Percentiles rank a stretch among this genome's conserved stretches.
Conservation (phyloP, 1,140 invertebrate genomes). For the Lanistes nyassanus region DNA sequence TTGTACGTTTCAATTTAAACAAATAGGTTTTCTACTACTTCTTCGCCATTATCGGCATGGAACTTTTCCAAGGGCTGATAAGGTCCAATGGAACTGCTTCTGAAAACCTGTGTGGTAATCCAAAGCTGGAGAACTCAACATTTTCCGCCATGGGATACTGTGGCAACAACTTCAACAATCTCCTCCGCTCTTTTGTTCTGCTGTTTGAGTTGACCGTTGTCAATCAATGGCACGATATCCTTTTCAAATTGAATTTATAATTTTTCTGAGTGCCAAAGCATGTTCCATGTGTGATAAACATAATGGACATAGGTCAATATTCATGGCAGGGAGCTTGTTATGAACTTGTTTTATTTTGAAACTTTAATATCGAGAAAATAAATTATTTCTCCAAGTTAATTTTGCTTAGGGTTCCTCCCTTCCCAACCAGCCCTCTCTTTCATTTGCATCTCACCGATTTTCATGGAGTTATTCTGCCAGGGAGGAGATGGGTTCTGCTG, state of each 20-base stretch:
- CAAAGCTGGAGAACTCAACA: conserved; percentile 62
- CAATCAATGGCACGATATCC: conserved; percentile 73
- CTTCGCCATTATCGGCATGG: conserved; percentile 72
- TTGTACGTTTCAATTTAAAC: background rate
- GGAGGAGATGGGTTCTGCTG: too few species aligned
- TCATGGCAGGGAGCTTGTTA: too few species aligned
- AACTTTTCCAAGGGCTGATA: conserved; percentile 67
- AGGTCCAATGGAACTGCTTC: conserved; percentile 44
- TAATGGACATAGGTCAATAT: too few species aligned
- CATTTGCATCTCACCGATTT: too few species aligned
- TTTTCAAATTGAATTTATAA: conserved; percentile 51
- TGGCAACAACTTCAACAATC: conserved; percentile 71
- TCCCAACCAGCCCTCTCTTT: too few species aligned
- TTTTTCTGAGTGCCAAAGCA: background rate
- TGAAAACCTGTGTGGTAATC: conserved; percentile 65
- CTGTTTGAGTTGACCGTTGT: conserved; percentile 71
- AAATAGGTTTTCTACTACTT: conserved; percentile 69
- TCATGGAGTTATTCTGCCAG: too few species aligned
- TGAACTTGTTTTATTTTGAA: too few species aligned
- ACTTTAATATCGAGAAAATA: too few species aligned
- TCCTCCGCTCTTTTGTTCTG: conserved; percentile 68
- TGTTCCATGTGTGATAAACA: background rate
- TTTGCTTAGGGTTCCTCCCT: too few species aligned
- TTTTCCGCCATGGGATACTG: conserved; percentile 69
- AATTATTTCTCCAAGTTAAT: too few species aligned